Conservation (phyloP, 2,797 vertebrate genomes). For the Enteromius treurensis region DNA sequence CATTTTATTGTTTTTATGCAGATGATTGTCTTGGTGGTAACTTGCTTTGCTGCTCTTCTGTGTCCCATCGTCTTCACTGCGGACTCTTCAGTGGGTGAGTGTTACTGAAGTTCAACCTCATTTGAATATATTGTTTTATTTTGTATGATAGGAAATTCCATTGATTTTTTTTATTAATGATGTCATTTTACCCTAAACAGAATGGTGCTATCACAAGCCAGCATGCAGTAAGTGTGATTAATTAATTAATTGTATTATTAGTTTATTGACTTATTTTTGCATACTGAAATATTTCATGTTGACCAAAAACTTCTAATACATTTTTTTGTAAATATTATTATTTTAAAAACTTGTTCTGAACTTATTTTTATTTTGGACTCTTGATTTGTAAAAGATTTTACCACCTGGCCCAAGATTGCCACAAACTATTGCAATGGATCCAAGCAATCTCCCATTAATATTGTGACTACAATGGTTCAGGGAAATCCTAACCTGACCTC, state of each 20-base stretch:
- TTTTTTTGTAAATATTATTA: no score
- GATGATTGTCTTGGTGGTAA: slow-evolving; percentile 11
- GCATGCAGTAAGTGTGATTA: slow-evolving; percentile 51
- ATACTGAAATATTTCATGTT: not conserved
- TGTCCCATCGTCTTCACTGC: not conserved
- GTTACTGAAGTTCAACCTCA: not conserved
- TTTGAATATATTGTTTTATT: not conserved
- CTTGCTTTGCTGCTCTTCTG: not conserved
- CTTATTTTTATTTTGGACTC: no score
- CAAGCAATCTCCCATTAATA: slow-evolving; percentile 63
- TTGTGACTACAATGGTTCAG: not conserved
- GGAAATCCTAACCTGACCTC: not conserved
- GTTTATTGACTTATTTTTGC: not conserved
- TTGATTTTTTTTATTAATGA: not conserved
- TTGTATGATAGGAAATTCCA: not conserved
- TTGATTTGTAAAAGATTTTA: slow-evolving; percentile 42
- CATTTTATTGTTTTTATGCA: not conserved
- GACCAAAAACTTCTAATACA: no score
- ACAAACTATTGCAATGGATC: slow-evolving; percentile 40
- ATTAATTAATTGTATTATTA: not conserved
- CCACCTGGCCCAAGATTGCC: slow-evolving; percentile 20
- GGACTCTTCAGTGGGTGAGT: not conserved
- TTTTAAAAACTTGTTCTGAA: no score
- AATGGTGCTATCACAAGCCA: slow-evolving; percentile 50
- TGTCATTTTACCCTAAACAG: slow-evolving; percentile 29